Conservation (phyloP, 2,113 vertebrate genomes). For the Xiphophorus maculatus region DNA sequence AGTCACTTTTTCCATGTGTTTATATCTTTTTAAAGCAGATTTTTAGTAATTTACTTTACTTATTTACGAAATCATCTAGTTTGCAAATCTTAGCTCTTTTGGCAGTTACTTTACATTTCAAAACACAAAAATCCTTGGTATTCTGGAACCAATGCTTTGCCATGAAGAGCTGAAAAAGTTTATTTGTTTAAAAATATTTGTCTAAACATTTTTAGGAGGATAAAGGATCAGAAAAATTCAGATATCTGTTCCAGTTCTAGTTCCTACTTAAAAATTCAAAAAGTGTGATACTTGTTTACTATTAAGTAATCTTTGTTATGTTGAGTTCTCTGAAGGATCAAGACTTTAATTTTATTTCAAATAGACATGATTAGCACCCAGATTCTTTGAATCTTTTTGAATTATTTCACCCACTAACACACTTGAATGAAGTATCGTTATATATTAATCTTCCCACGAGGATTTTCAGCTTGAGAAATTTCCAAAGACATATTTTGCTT, state of each 20-base stretch:
- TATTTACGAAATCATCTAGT: background rate
- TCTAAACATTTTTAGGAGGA: background rate
- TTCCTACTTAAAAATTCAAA: background rate
- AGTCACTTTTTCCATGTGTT: background rate
- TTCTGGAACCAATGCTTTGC: too few relatives aligned
- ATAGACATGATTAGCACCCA: too few relatives aligned
- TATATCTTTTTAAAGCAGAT: background rate
- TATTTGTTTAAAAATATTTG: background rate
- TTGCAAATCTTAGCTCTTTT: background rate
- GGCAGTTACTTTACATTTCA: too few relatives aligned
- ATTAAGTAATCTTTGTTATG: background rate
- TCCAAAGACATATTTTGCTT: background rate
- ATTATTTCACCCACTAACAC: background rate
- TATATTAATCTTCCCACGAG: background rate
- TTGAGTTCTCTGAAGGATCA: background rate
- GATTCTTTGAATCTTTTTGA: background rate
- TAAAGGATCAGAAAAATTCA: background rate
- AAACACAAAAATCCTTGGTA: too few relatives aligned
- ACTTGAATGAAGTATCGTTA: background rate
- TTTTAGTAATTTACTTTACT: background rate
- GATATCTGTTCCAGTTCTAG: background rate
- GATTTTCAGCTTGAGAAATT: background rate
- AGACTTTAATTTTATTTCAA: background rate
- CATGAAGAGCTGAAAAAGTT: background rate
- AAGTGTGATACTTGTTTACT: background rate